Evolutionary conservation across 2,797 vertebrate genomes (phyloP), one percentile per base, ranked within the genome.

Genomic region (Chloroceryle amazona): DNA sequence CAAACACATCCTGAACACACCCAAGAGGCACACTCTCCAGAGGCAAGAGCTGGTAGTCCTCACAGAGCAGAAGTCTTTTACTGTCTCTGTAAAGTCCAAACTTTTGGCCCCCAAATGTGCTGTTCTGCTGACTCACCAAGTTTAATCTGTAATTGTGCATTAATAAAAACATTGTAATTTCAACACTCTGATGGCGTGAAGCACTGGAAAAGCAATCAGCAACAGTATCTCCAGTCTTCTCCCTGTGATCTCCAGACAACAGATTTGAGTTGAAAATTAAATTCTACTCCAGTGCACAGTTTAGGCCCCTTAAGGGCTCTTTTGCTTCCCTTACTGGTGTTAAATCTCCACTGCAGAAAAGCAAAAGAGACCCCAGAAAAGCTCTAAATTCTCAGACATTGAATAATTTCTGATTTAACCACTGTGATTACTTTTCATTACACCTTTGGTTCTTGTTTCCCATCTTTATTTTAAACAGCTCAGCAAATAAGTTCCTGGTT

Each of bases 321-420:
- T 95, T 33, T 49, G 51, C 67, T 92, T 85, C 74, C 66, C 33
- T 28, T 90, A 11, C 47, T 86, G 71, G 49, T 80, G 39, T 78
- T 91, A 89, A 85, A 88, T 65, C 70, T 73, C 67, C 1, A 0
- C 57, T 13, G 15, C 2, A 81, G 90, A 57, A 84, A 83, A 81
- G 78, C 60, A 73, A 63, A 72, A 68, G 57, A 86, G n/a, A 62
- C 39, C 35, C 29, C 76, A 65, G 58, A 83, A 76, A 51, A 84
- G 44, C 71, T 71, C 63, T 46, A 22, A 66, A 51, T 47, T 54
- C 71, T 46, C 71, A 71, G 74, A 17, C 35, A 41, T 11, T 1
- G 3, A 81, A 89, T 63, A 47, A 67, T 60, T 89, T 41, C 84
- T 60, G 55, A 60, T 52, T 52, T 52, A 92, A 67, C 67, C 74